These are phyloP conservation scores for Tokudaia muenninki DNA, from an alignment of 2,797 vertebrate genomes.

Conservation along the genomic window DNA sequence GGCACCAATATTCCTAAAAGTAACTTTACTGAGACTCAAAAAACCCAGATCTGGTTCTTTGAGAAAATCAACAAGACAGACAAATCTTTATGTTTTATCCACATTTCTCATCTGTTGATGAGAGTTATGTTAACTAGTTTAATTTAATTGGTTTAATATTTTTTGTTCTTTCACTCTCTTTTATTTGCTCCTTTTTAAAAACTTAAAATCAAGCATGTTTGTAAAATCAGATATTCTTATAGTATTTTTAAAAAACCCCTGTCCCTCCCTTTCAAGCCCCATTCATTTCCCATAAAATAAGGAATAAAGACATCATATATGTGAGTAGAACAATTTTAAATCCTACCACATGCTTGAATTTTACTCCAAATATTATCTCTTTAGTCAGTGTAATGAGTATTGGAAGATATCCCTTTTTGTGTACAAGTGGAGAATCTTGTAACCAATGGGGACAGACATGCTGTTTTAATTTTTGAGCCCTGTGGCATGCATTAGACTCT, in stretches of 20 bases:
- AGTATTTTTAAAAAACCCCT: background rate
- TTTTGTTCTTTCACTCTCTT: slow-evolving; percentile 11
- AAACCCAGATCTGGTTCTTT: background rate
- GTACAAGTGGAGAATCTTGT: background rate
- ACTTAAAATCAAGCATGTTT: background rate
- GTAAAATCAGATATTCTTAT: background rate
- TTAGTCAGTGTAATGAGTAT: background rate
- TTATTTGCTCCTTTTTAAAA: slow-evolving; percentile 37
- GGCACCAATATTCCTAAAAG: background rate
- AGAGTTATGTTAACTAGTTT: background rate
- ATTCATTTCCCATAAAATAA: background rate
- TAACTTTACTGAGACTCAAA: background rate
- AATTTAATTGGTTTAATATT: background rate
- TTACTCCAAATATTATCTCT: background rate
- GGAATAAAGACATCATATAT: background rate
- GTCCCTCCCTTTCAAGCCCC: background rate
- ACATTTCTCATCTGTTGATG: background rate
- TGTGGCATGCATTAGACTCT: background rate
- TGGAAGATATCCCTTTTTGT: background rate
- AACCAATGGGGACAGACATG: background rate
- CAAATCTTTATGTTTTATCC: background rate
- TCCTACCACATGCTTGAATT: background rate
- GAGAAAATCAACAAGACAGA: background rate
- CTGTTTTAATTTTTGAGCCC: slow-evolving; percentile 35
- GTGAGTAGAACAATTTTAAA: background rate